Evolutionary conservation across 2,888 invertebrate species (phyloP), one percentile per base, ranked within the genome.

Genomic region (Poecilobothrus nobilitatus): DNA sequence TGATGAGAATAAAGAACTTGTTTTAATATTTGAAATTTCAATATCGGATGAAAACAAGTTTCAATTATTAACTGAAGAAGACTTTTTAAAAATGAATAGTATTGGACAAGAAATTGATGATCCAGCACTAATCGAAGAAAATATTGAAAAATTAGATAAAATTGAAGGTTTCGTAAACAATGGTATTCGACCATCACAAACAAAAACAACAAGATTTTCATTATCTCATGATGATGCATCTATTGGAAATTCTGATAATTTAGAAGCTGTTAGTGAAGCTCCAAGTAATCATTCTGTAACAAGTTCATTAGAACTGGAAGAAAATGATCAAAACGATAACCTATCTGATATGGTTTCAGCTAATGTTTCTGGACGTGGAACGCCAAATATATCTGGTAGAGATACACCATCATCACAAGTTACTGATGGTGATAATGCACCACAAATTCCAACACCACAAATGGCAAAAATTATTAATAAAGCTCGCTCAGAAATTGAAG

Each of bases 261-360:
- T 95, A 74, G 97, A 97, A 81, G 96, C 93, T 0, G 94, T 96
- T 34, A 96, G 95, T 2, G 97, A 97, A 81, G 96, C 95, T 0
- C 95, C 96, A 0, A 95, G 95, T 68, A 95, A 95, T 82, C 95
- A 95, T 82, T 95, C 95, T 73, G 95, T 95, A 68, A 94, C 94
- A 7, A 95, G 95, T 69, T 92, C 92, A 64, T 84, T 95, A 64
- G 95, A 95, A 77, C 83, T 95, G 69, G 93, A 94, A 80, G 89
- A 90, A 78, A 93, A 94, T 77, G 92, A 93, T 78, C 92, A 94
- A 82, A 87, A 87, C 76, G 96, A 96, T 79, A 97, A 97, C 83
- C 86, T 98, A 27, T 96, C 96, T 0, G 98, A 98, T 78, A 96
- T 97, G 95, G 91, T 96, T 1, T 96, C 95, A 0, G 96, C 96